These are phyloP conservation scores for Emydocephalus ijimae DNA, from an alignment of 2,113 vertebrate species.

Conservation along the genomic window DNA sequence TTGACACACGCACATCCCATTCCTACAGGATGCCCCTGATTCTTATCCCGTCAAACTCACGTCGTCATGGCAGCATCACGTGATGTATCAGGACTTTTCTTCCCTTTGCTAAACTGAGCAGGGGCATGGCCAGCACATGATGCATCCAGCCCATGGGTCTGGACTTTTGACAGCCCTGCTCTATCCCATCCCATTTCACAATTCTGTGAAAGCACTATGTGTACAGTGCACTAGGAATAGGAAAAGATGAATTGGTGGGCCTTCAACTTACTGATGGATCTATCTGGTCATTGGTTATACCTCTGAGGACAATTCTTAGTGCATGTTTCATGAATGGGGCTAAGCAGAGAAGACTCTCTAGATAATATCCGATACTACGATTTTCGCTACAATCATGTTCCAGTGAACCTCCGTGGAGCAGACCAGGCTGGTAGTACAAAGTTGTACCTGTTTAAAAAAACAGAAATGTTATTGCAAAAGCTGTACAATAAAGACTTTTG, in stretches of 20 bases:
- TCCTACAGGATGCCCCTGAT: background rate
- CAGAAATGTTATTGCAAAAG: fast-evolving
- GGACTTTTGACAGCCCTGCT: too few species aligned
- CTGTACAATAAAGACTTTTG: background rate
- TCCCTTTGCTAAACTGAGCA: too few species aligned
- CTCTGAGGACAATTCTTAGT: slow-evolving; percentile 81
- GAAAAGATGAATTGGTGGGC: fast-evolving
- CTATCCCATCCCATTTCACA: too few species aligned
- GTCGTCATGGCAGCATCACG: too few species aligned
- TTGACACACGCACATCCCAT: background rate
- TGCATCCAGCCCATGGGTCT: too few species aligned
- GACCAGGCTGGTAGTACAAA: slow-evolving; percentile 90
- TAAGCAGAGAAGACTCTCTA: slow-evolving; percentile 89
- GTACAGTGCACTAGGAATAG: fast-evolving
- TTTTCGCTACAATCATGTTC: slow-evolving; percentile 89
- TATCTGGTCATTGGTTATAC: slow-evolving; percentile 86
- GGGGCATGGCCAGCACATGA: too few species aligned
- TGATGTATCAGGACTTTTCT: too few species aligned
- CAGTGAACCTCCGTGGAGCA: slow-evolving; percentile 81
- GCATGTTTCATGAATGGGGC: slow-evolving; percentile 93
- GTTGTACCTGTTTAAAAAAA: slow-evolving; percentile 76
- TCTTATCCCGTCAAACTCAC: too few species aligned
- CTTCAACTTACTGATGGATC: slow-evolving; percentile 87
- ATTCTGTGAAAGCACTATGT: background rate
- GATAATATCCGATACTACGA: slow-evolving; percentile 88